Conservation (phyloP, 2,797 vertebrate genomes). For the Lateolabrax maculatus region DNA sequence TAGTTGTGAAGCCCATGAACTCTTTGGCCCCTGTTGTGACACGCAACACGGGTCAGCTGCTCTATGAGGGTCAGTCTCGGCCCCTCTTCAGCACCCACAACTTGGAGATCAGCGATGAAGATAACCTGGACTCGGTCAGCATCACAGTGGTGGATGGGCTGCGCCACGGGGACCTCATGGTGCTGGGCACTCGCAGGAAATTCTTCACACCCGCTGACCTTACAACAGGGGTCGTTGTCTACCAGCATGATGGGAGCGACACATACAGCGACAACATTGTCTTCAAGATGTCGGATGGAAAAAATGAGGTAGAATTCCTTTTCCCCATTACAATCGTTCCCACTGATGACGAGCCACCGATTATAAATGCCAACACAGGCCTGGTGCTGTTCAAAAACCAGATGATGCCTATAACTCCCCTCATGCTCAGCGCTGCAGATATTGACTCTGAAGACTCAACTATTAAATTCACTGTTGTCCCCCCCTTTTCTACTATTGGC, state of each 20-base stretch:
- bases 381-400: slow-evolving; percentile 92
- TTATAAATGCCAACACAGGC: slow-evolving; percentile 94
- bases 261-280: slow-evolving; percentile 96
- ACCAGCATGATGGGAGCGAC: slow-evolving; percentile 94
- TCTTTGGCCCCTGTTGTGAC: slow-evolving; percentile 93
- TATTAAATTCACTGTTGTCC: slow-evolving; percentile 89
- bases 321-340: slow-evolving; percentile 95
- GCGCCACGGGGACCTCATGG: slow-evolving; percentile 89
- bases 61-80: slow-evolving; percentile 96
- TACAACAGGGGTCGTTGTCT: slow-evolving; percentile 87
- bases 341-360: slow-evolving; percentile 93
- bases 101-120: slow-evolving; percentile 94
- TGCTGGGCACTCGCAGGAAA: slow-evolving; percentile 85
- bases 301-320: slow-evolving; percentile 93
- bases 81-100: slow-evolving; percentile 89
- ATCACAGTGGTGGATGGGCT: slow-evolving; percentile 92
- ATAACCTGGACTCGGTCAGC: slow-evolving; percentile 89
- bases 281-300: slow-evolving; percentile 92
- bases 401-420: slow-evolving; percentile 87
- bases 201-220: slow-evolving; percentile 91
- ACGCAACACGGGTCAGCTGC: slow-evolving; percentile 92
- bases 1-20: slow-evolving; percentile 97
- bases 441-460: slow-evolving; percentile 94
- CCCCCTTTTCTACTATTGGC: slow-evolving; percentile 82
- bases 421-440: slow-evolving; percentile 92